phyloP scores from a whole-genome alignment of 2,888 invertebrate genomes.

The Piscicola geometra region DNA sequence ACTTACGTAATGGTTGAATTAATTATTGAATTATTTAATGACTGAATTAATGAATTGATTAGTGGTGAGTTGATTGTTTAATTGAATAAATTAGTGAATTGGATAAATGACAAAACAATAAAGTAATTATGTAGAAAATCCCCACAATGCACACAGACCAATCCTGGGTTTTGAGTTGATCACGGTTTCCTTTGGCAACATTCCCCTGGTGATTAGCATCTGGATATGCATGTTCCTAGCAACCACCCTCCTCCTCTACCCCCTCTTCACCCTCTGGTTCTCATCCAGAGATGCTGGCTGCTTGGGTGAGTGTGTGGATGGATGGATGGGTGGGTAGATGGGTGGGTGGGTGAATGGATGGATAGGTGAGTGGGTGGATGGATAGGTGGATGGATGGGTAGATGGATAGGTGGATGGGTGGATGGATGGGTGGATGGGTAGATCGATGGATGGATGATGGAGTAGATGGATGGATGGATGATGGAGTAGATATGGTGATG shows the following conservation, averaged over 20 bases:
- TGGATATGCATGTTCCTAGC: constrained; percentile 60
- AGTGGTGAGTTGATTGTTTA: neutral
- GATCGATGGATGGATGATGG: neutral
- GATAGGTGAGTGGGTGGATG: neutral
- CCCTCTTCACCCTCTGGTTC: constrained; percentile 57
- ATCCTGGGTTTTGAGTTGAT: constrained; percentile 63
- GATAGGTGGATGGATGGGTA: neutral
- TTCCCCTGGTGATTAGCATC: constrained; percentile 61
- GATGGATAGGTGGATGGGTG: neutral
- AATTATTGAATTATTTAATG: no score
- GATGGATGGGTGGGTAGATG: neutral
- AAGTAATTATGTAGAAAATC: no score
- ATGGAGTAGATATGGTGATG: neutral
- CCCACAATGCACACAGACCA: no score
- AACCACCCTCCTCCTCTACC: constrained; percentile 57
- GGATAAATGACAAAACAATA: neutral
- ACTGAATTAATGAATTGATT: no score
- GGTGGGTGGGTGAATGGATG: no score
- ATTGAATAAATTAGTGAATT: neutral
- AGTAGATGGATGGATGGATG: neutral
- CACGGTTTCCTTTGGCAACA: constrained; percentile 62
- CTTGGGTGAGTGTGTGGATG: neutral
- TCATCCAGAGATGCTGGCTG: constrained; percentile 37
- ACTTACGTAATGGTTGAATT: no score
- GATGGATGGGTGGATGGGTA: neutral